Conservation (phyloP, 1,140 invertebrate genomes). For the Temnothorax nylanderi region DNA sequence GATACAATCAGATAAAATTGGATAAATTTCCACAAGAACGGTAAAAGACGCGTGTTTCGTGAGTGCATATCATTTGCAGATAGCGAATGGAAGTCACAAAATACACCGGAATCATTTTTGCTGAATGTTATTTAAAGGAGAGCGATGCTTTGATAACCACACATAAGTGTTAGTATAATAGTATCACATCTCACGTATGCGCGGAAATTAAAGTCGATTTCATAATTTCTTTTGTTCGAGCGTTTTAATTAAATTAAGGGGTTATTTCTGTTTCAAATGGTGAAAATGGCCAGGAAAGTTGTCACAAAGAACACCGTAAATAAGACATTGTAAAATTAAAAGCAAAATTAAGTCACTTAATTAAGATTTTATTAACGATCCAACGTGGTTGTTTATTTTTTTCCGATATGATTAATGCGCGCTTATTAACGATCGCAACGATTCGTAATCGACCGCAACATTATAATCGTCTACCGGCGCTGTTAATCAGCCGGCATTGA, state of each 20-base stretch:
- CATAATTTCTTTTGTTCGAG: background rate
- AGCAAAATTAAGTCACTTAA: too few species aligned
- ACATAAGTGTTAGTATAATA: background rate
- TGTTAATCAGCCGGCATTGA: too few species aligned
- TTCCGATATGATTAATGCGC: too few species aligned
- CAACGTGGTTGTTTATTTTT: too few species aligned
- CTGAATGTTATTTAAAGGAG: constrained; percentile 15
- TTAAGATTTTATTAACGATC: too few species aligned
- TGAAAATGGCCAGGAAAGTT: background rate
- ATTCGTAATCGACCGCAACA: too few species aligned
- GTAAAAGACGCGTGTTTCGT: background rate
- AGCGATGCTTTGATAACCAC: background rate
- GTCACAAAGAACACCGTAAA: background rate
- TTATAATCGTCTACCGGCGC: too few species aligned
- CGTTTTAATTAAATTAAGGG: constrained; percentile 12
- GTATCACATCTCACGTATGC: background rate
- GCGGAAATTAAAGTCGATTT: constrained; percentile 9
- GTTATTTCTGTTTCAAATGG: constrained; percentile 11
- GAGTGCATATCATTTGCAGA: background rate
- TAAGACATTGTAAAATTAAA: too few species aligned
- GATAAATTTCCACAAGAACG: constrained; percentile 1
- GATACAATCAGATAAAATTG: constrained; percentile 14
- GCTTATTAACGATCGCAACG: too few species aligned
- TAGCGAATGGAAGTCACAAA: background rate
- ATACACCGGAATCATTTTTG: background rate